A percentile compares a stretch with the other conserved stretches of the same genome.
Conservation (phyloP, 1,140 invertebrate genomes). For the Dendroctonus ponderosae region DNA sequence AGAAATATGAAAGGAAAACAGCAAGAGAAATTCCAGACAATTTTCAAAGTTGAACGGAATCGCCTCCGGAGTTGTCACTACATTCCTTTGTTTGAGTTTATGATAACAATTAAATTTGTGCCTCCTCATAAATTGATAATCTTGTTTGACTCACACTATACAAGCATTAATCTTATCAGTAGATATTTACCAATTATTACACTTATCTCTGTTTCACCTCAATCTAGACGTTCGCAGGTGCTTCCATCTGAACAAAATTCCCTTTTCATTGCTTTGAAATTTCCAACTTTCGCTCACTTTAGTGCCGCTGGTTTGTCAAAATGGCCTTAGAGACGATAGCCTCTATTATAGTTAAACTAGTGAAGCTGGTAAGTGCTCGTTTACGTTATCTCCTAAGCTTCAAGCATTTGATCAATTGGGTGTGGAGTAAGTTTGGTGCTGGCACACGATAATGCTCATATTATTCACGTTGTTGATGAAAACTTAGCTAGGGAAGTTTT, state of each 20-base stretch:
- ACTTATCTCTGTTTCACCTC: conserved; percentile 33
- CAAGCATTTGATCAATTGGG: conserved; percentile 43
- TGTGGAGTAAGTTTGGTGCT: conserved; percentile 7
- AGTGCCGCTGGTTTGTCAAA: conserved; percentile 44
- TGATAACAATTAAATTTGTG: no score
- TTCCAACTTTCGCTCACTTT: not conserved
- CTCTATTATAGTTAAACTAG: conserved; percentile 71
- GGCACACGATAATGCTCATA: not conserved
- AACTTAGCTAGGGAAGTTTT: not conserved
- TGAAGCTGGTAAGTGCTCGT: conserved; percentile 71
- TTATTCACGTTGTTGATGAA: not conserved
- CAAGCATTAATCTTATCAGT: conserved; percentile 33
- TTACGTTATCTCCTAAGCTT: not conserved
- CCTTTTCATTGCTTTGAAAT: not conserved
- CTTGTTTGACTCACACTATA: conserved; percentile 5
- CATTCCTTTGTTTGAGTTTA: no score
- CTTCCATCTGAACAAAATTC: conserved; percentile 7
- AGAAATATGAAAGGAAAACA: no score
- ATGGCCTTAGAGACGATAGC: conserved; percentile 76
- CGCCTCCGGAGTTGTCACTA: no score
- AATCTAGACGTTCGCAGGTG: conserved; percentile 32
- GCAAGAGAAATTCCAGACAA: no score
- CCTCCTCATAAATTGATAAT: no score
- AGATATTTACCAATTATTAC: conserved; percentile 22
- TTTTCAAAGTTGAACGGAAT: no score